Evolutionary conservation across 2,113 vertebrate species (phyloP), one percentile per base, ranked within the genome.

Genomic region (Emberiza fucata): DNA sequence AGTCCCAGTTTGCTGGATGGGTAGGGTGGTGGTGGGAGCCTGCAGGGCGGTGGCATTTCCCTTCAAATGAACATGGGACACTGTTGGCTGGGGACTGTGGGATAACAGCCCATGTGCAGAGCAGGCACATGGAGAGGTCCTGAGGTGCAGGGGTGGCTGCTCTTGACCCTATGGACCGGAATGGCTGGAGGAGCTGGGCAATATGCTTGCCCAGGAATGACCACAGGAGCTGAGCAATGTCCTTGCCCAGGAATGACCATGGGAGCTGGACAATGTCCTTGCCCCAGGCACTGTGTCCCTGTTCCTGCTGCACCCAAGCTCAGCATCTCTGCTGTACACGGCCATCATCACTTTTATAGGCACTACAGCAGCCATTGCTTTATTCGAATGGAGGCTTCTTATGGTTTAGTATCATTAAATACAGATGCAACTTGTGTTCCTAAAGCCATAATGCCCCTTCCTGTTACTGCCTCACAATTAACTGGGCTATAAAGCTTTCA

Each of bases 401-500:
- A 95, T 2, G 28, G 84, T 87, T 95, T 92, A 88, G 83, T 91
- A 91, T 82, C 94, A 92, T 95, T 96, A 95, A 95, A 95, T 95
- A 97, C 94, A 95, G 93, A 95, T 95, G 90, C 87, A 95, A 90
- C 87, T 95, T 95, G 81, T 91, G 75, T 94, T 96, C 68, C 87
- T 82, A 50, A 91, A 91, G 91, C 87, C 68, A 77, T 92, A 94
- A 95, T 95, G 71, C 87, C 90, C 87, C 93, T 94, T 95, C 81
- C 84, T 85, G 81, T 94, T 97, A 95, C 93, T 95, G 95, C 94
- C 63, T 96, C 54, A 80, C 94, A 95, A 96, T 97, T 95, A 95
- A 95, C 94, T 86, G 81, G 91, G 91, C 87, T 90, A 91, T 95
- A 97, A 97, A 97, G 84, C 94, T 96, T 95, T 97, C 95, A 95